Base-by-base conservation (phyloP, 23 tunicate genomes). In the Styela clava region DNA sequence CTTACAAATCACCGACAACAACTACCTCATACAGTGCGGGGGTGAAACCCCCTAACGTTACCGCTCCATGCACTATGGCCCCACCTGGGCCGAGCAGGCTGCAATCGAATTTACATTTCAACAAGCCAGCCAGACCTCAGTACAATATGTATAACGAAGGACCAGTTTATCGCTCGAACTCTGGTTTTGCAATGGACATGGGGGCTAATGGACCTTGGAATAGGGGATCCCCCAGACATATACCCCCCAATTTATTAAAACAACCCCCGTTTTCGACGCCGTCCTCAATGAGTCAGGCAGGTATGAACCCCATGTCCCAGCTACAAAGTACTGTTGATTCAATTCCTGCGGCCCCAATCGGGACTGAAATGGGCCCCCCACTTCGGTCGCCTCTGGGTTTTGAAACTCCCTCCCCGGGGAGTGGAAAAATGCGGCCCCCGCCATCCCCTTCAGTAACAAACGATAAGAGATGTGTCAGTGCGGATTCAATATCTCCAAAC, bases 241-340 rank as follows among this genome's bases (percentile, higher is more conserved):
- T 32, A 35, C 73, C 73, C 51, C 86, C 63, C 86, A 84, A 76
- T 28, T 19, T 37, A 24, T 19, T 37, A 24, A 33, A 78, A 84
- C 32, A 82, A 61, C 61, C 82, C 20, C 23, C 77, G 34, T 34
- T 2, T 35, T 71, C 34, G 2, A 16, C 23, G 3, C 34, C 32
- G 29, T 26, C 34, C 5, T 28, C 35, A 30, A 31, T 31, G 12
- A 71, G 77, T 71, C 76, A 52, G 23, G 29, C 76, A 24, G 69
- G 77, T 2, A 61, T 84, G 36, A 86, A 91, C 64, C 97, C 97
- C 2, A 91, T 91, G 91, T 91, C 91, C 18, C 88, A 87, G 3
- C 65, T 91, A n/a, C 97, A 91, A 81, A 83, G 83, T 32, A 91
- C 97, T 3, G 97, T 91, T 2, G 84, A 83, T 51, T 85, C 97